Evolutionary conservation across 2,888 invertebrate species (phyloP), one percentile per base, ranked within the genome.

Genomic region (Hydrotaea cyrtoneurina): DNA sequence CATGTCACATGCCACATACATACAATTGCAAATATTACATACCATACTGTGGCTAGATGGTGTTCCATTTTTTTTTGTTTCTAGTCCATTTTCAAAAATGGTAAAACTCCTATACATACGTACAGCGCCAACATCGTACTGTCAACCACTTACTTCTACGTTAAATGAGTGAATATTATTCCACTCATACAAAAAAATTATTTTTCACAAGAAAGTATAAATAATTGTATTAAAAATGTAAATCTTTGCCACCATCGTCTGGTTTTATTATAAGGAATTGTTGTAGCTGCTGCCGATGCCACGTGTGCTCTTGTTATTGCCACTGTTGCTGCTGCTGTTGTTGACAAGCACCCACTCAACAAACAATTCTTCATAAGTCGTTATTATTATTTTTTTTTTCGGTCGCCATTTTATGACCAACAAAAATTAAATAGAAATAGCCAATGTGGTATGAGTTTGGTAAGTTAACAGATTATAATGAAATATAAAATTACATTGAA

Each of bases 181-280:
- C 39, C 39, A 39, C 39, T 8, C 39, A 39, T 39, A 39, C 39
- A 39, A 8, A 39, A 39, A 39, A 39, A 39, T 11, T 39, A 39
- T 39, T 39, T 10, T 39, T 39, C 39, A 31, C 39, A 39, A n/a
- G 3, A 8, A 39, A 39, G 36, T 78, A 31, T 59, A 59, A 59
- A 46, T 71, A 71, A 76, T 76, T 64, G 31, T 53, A 64, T 76
- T 76, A 76, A 76, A 76, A 69, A 71, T 50, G 36, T 21, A 71
- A 78, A 78, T 64, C 75, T 46, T 76, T 66, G 39, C 43, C 66
- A 19, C 43, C 66, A 66, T 66, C 66, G 43, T 2, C 19, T 66
- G 36, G 17, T 66, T 62, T 19, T 43, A 21, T 36, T n/a, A 36
- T 11, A 19, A 19, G 31, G 43, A 66, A 21, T 36, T 66, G 21